Conservation (phyloP, 2,797 vertebrate species). For the Acanthiza pusilla region DNA sequence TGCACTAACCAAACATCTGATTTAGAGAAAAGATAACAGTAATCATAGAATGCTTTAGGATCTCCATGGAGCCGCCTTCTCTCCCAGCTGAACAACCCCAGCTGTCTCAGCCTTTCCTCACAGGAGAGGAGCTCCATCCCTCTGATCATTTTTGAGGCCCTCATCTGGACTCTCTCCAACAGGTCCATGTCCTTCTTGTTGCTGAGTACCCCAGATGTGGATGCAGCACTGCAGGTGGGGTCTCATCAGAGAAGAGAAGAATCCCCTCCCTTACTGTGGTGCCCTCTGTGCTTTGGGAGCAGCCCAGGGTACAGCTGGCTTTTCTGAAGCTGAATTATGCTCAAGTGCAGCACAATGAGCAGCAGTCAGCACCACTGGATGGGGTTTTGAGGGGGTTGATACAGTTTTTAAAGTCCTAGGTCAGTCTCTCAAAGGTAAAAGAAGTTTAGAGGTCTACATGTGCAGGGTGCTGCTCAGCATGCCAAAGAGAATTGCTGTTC, state of each 20-base stretch:
- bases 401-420: neutral
- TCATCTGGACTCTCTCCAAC: rapidly evolving
- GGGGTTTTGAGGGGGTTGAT: neutral
- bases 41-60: neutral
- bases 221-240: neutral
- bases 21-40: neutral
- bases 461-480: neutral
- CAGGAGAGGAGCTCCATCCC: rapidly evolving
- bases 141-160: neutral
- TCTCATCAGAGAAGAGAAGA: neutral
- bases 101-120: neutral
- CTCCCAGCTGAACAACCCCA: neutral
- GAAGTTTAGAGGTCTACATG: neutral
- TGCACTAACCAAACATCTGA: neutral
- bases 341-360: neutral
- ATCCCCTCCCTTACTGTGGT: neutral
- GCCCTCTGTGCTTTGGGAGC: rapidly evolving
- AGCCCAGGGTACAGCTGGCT: neutral
- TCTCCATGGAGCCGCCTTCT: neutral
- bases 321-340: neutral
- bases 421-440: neutral
- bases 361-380: neutral
- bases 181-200: neutral
- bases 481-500: neutral
- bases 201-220: neutral